Conservation (phyloP, 2,113 vertebrate species). For the Ranitomeya variabilis region DNA sequence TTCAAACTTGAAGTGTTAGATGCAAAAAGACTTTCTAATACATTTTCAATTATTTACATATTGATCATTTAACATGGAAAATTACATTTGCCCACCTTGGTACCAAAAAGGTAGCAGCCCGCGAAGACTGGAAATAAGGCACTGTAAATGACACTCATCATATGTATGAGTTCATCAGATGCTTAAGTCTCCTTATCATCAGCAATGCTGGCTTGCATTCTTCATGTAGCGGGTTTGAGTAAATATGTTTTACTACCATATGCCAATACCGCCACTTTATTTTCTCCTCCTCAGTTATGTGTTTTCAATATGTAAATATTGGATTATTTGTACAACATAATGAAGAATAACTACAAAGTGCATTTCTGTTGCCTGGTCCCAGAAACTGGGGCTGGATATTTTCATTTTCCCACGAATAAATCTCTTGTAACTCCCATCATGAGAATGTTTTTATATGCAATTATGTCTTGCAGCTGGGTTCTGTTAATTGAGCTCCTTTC, state of each 20-base stretch:
- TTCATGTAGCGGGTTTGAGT: background rate
- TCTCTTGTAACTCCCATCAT: constrained; percentile 17
- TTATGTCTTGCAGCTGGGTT: constrained; percentile 20
- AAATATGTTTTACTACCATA: background rate
- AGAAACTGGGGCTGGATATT: constrained; percentile 11
- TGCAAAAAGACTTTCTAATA: background rate
- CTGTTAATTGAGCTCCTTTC: constrained; percentile 28
- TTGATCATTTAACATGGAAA: background rate
- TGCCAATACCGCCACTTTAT: background rate
- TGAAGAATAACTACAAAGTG: background rate
- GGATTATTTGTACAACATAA: background rate
- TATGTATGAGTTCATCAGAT: background rate
- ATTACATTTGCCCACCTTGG: background rate
- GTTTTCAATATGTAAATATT: background rate
- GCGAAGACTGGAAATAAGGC: background rate
- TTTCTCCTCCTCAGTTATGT: background rate
- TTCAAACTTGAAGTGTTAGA: background rate
- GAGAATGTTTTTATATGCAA: constrained; percentile 31
- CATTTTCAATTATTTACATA: too few relatives aligned
- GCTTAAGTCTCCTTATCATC: background rate
- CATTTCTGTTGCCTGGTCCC: background rate
- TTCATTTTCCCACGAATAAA: constrained; percentile 9
- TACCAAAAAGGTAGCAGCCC: background rate
- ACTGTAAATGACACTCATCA: background rate
- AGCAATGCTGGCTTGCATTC: background rate